A percentile compares a stretch with the other conserved stretches of the same genome.
These are phyloP conservation scores for Ascaphus truei DNA, from an alignment of 2,113 vertebrate genomes.

Conservation along the genomic window DNA sequence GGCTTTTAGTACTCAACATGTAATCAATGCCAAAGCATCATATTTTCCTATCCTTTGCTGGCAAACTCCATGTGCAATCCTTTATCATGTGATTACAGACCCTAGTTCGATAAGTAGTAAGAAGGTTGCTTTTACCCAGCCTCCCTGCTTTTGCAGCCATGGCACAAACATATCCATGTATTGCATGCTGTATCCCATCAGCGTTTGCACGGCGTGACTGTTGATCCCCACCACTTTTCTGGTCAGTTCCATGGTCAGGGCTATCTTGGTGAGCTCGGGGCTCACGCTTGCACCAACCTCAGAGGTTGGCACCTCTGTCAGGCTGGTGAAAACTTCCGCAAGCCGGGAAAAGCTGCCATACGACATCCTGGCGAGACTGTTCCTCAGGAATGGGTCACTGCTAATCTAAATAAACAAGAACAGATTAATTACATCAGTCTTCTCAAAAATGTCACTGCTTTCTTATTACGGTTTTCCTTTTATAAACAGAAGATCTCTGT, in stretches of 20 bases:
- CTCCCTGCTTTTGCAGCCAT: slow-evolving; percentile 60
- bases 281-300: slow-evolving; percentile 27
- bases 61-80: no score
- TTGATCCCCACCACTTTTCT: slow-evolving; percentile 51
- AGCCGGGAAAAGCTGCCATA: slow-evolving; percentile 48
- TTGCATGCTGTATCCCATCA: slow-evolving; percentile 53
- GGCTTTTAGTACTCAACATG: no score
- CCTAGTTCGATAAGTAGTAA: background rate
- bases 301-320: background rate
- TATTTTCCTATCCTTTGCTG: no score
- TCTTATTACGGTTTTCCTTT: no score
- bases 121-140: slow-evolving; percentile 52
- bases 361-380: slow-evolving; percentile 44
- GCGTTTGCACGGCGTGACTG: slow-evolving; percentile 48
- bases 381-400: slow-evolving; percentile 45
- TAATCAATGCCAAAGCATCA: no score
- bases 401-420: slow-evolving; percentile 43
- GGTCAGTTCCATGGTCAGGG: slow-evolving; percentile 61
- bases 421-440: no score
- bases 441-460: no score
- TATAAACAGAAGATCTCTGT: no score
- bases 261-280: slow-evolving; percentile 53
- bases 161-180: slow-evolving; percentile 60
- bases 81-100: no score
- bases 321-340: slow-evolving; percentile 50